Conservation (phyloP, 1,140 invertebrate species). For the Pseudomyrmex concolor region DNA sequence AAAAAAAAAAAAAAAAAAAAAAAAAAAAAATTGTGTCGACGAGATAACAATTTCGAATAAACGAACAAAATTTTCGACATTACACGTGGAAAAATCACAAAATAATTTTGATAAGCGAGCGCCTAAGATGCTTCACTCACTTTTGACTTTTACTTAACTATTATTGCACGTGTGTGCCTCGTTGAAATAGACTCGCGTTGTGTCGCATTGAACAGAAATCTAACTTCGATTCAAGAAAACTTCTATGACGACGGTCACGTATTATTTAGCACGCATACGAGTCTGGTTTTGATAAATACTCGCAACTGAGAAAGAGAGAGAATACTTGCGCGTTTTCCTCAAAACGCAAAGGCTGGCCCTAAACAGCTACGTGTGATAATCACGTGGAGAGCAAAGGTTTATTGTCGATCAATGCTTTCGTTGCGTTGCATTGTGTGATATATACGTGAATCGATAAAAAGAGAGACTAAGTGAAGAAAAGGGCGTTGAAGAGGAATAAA, state of each 20-base stretch:
- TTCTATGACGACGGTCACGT: too few species aligned
- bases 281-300: neutral
- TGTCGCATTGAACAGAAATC: neutral
- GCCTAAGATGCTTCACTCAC: neutral
- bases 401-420: neutral
- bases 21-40: neutral
- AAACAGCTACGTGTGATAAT: conserved; percentile 1
- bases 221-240: neutral
- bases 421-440: conserved; percentile 24
- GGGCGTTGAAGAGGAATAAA: conserved; percentile 55
- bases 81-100: neutral
- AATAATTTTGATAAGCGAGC: neutral
- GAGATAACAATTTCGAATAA: neutral
- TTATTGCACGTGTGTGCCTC: conserved; percentile 26
- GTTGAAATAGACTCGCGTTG: neutral
- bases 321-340: too few species aligned
- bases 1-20: neutral
- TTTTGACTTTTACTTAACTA: conserved; percentile 21
- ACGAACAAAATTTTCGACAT: neutral
- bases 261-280: neutral
- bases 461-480: conserved; percentile 2
- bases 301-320: too few species aligned
- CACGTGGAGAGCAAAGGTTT: conserved; percentile 1
- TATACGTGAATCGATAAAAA: conserved; percentile 18
- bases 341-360: conserved; percentile 30